Conservation (phyloP, 2,797 vertebrate genomes). For the Ptychobarbus kaznakovi region DNA sequence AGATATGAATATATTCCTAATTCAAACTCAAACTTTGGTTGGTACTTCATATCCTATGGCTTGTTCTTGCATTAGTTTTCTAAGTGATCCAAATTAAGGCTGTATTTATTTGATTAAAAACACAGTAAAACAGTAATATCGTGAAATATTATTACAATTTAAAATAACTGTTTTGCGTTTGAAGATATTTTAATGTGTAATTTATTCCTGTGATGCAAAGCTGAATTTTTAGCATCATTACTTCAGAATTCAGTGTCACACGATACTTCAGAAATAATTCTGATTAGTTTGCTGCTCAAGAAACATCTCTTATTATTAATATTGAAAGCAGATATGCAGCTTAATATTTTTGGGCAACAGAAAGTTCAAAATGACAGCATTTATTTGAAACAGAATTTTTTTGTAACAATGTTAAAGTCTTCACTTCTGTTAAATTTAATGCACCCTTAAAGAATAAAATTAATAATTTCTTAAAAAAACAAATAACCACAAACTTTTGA, state of each 20-base stretch:
- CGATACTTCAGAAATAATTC: background rate
- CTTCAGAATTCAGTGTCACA: background rate
- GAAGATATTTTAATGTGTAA: background rate
- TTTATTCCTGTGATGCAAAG: background rate
- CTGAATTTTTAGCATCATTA: background rate
- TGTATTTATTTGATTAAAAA: background rate
- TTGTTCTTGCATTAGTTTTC: background rate
- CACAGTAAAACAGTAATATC: background rate
- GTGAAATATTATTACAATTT: background rate
- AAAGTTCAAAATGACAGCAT: background rate
- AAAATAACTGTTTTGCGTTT: background rate
- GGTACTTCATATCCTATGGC: background rate
- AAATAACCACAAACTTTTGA: background rate
- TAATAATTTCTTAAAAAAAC: background rate
- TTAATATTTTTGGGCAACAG: background rate
- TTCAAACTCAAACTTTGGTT: background rate
- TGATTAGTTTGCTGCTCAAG: background rate
- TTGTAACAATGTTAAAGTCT: background rate
- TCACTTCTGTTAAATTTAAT: background rate
- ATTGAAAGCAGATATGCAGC: background rate
- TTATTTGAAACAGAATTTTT: background rate
- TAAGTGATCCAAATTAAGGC: background rate
- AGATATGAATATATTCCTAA: background rate
- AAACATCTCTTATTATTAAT: background rate
- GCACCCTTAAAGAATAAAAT: background rate